These are phyloP conservation scores for Notolabrus celidotus DNA, from an alignment of 2,797 vertebrate species.

Conservation along the genomic window DNA sequence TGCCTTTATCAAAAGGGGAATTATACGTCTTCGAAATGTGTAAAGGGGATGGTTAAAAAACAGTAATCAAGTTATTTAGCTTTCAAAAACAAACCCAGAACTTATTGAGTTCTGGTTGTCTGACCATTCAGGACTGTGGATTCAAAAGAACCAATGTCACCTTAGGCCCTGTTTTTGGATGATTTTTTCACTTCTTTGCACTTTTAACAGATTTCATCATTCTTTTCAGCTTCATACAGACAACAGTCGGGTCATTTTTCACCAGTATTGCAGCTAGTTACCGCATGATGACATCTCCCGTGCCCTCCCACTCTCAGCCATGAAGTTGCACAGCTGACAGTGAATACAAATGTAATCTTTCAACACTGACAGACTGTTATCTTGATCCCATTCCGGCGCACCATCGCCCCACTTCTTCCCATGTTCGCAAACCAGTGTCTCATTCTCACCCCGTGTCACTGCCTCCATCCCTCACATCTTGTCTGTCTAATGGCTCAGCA, in stretches of 20 bases:
- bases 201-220: constrained; percentile 8
- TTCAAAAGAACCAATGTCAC: neutral
- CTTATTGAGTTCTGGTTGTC: neutral
- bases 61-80: neutral
- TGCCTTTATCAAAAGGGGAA: neutral
- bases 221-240: neutral
- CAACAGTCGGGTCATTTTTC: constrained; percentile 6
- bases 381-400: constrained; percentile 43
- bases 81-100: neutral
- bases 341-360: constrained; percentile 64
- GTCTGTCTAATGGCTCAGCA: constrained; percentile 50
- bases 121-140: neutral
- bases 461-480: constrained; percentile 51
- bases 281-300: constrained; percentile 15
- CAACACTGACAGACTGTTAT: constrained; percentile 45
- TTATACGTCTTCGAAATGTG: neutral
- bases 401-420: constrained; percentile 22
- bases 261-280: constrained; percentile 29
- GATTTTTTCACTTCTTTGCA: neutral
- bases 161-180: neutral
- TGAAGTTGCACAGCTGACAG: constrained; percentile 29
- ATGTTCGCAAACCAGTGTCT: constrained; percentile 37
- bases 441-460: constrained; percentile 32
- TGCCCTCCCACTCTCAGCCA: constrained; percentile 27
- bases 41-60: neutral